A percentile compares a stretch with the other conserved stretches of the same genome.
These are phyloP conservation scores for Coleophora deauratella DNA, from an alignment of 2,888 invertebrate genomes.

Conservation along the genomic window DNA sequence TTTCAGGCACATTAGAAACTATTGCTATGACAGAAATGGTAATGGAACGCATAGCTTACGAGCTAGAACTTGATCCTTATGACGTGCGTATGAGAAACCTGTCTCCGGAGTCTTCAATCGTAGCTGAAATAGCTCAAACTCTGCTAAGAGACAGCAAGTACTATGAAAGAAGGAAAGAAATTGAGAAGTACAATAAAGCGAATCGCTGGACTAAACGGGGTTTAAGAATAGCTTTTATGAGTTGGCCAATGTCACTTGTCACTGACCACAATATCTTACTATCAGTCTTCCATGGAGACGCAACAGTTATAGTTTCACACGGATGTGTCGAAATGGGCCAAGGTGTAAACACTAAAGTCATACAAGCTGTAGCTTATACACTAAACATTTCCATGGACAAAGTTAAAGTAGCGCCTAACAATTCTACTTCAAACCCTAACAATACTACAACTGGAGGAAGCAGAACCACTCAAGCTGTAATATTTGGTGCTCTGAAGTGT, in stretches of 20 bases:
- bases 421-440: constrained; percentile 77
- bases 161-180: constrained; percentile 43
- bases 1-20: constrained; percentile 76
- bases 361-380: constrained; percentile 78
- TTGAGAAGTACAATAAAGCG: constrained; percentile 71
- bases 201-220: constrained; percentile 84
- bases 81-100: constrained; percentile 57
- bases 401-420: constrained; percentile 78
- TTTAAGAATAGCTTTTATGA: constrained; percentile 39
- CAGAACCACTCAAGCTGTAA: constrained; percentile 38
- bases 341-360: constrained; percentile 81
- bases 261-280: constrained; percentile 13
- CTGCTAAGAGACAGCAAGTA: constrained; percentile 53
- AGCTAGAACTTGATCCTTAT: constrained; percentile 69
- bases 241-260: constrained; percentile 12
- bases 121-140: constrained; percentile 54
- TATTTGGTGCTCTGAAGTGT: constrained; percentile 47
- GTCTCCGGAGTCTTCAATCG: constrained; percentile 53
- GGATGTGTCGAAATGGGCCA: constrained; percentile 79
- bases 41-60: constrained; percentile 78
- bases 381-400: constrained; percentile 75
- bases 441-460: constrained; percentile 78
- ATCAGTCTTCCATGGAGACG: constrained; percentile 52
- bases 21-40: constrained; percentile 76
- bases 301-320: constrained; percentile 75